phyloP scores from a whole-genome alignment of 2,797 vertebrate genomes.

The Gorsachius magnificus region DNA sequence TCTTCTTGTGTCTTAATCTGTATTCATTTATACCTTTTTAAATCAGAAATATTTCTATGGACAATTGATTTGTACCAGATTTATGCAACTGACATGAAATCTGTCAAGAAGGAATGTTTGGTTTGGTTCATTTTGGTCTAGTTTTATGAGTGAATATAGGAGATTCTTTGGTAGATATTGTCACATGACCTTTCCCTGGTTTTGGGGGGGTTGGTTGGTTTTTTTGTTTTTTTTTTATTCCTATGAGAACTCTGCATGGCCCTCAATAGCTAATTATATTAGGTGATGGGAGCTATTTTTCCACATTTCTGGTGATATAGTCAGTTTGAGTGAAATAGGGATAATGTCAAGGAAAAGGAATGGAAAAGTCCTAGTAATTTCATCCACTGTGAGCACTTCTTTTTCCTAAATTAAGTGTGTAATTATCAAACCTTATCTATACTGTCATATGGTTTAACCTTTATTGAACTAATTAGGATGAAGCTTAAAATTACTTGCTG shows the following conservation, averaged over 20 bases:
- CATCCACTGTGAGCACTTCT: constrained; percentile 32
- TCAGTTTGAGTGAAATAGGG: not conserved
- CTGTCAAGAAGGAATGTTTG: not conserved
- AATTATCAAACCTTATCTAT: constrained; percentile 64
- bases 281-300: not conserved
- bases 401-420: constrained; percentile 55
- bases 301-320: not conserved
- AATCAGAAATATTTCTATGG: not conserved
- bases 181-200: not conserved
- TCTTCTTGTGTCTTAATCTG: not conserved
- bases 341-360: not conserved
- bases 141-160: not conserved
- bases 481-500: constrained; percentile 46
- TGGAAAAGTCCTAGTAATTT: constrained; percentile 18
- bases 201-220: too few relatives aligned
- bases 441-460: constrained; percentile 52
- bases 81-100: not conserved
- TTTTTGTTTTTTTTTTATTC: not conserved
- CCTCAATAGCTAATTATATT: not conserved
- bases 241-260: not conserved
- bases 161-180: not conserved
- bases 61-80: not conserved
- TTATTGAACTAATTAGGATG: constrained; percentile 64
- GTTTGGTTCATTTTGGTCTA: not conserved
- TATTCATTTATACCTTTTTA: not conserved